phyloP scores from a whole-genome alignment of 2,797 vertebrate species.

The Schizothorax lantsangensis region DNA sequence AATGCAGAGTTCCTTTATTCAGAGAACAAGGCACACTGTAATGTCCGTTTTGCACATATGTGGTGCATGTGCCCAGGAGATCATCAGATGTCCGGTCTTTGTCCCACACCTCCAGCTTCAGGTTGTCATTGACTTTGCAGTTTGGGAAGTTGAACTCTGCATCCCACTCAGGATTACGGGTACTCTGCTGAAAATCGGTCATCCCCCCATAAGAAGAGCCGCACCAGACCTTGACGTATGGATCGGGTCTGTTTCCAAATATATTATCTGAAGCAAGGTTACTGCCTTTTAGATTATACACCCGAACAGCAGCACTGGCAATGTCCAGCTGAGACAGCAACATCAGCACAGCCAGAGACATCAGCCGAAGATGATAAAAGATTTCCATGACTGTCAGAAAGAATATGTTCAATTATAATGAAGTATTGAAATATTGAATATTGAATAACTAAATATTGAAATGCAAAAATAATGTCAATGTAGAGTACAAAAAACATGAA shows the following conservation, averaged over 20 bases:
- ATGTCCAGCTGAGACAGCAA: background rate
- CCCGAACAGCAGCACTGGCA: background rate
- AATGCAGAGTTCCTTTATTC: no score
- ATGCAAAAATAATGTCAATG: background rate
- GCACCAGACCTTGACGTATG: slow-evolving; percentile 36
- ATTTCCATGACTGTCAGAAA: slow-evolving; percentile 4
- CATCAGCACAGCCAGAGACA: background rate
- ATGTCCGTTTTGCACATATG: no score
- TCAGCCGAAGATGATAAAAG: background rate
- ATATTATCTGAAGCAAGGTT: background rate
- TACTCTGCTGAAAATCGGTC: slow-evolving; percentile 10
- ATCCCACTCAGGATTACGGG: slow-evolving; percentile 14
- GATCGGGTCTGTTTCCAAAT: slow-evolving; percentile 26
- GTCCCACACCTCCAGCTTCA: slow-evolving; percentile 58
- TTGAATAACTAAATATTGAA: background rate
- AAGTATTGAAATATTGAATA: no score
- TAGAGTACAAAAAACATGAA: no score
- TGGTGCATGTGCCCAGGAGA: no score
- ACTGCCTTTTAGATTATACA: background rate
- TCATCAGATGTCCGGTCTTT: no score
- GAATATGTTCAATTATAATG: background rate
- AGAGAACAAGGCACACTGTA: no score
- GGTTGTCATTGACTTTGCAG: background rate
- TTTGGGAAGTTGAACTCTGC: background rate
- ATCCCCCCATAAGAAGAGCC: background rate